These are phyloP conservation scores for Chloroclystis v-ata DNA, from an alignment of 2,888 invertebrate species.

Conservation along the genomic window DNA sequence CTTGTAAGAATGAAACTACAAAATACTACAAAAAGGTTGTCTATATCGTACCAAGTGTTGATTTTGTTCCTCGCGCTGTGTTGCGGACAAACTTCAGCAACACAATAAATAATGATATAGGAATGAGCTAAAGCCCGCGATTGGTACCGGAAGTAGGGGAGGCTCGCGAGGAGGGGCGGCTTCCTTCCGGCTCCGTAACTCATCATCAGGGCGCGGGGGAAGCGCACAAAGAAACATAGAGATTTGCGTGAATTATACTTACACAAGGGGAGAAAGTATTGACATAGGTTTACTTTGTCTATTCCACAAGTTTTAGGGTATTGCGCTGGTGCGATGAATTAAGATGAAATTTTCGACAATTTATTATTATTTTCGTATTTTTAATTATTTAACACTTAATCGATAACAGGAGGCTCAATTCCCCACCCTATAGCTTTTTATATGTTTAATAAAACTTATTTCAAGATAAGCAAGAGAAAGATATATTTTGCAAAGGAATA, in stretches of 20 bases:
- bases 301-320: slow-evolving; percentile 16
- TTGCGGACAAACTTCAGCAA: slow-evolving; percentile 36
- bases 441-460: too few relatives aligned
- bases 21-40: too few relatives aligned
- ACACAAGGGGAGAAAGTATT: slow-evolving; percentile 55
- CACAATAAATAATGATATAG: slow-evolving; percentile 67
- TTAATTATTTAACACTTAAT: too few relatives aligned
- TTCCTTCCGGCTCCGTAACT: slow-evolving; percentile 70
- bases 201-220: slow-evolving; percentile 71
- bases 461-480: too few relatives aligned
- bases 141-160: slow-evolving; percentile 70
- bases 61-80: too few relatives aligned
- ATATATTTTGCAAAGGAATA: too few relatives aligned
- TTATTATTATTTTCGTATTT: too few relatives aligned
- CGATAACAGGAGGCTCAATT: too few relatives aligned
- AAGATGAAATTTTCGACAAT: too few relatives aligned
- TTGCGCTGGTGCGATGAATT: background rate
- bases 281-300: slow-evolving; percentile 22
- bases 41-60: too few relatives aligned
- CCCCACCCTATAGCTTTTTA: too few relatives aligned
- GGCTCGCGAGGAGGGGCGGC: slow-evolving; percentile 55
- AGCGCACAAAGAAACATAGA: slow-evolving; percentile 67
- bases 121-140: slow-evolving; percentile 54
- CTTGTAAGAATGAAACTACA: too few relatives aligned
- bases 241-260: slow-evolving; percentile 70